phyloP scores from a whole-genome alignment of 2,797 vertebrate genomes.

The Tiaroga cobitis region DNA sequence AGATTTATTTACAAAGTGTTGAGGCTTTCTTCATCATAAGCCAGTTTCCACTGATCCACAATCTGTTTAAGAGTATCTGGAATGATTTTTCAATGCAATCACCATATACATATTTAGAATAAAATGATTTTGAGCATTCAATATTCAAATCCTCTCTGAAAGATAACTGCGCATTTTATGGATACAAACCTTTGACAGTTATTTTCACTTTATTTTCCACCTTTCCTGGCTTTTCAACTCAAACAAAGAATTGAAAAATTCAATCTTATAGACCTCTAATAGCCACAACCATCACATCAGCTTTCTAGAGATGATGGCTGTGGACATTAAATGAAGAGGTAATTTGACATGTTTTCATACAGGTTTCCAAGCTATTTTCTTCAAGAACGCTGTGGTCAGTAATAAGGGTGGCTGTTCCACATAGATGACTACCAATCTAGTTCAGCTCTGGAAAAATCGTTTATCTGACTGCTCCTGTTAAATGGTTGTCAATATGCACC shows the following conservation, averaged over 20 bases:
- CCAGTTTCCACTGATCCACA: background rate
- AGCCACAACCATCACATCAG: constrained; percentile 9
- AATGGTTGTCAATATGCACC: constrained; percentile 30
- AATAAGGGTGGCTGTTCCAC: constrained; percentile 11
- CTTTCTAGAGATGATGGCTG: background rate
- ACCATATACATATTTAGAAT: background rate
- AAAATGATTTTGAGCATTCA: background rate
- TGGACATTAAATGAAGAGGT: constrained; percentile 10
- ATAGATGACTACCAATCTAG: constrained; percentile 20
- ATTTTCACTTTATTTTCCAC: constrained; percentile 3
- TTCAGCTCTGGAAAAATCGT: constrained; percentile 27
- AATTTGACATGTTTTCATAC: constrained; percentile 42
- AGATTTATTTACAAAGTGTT: background rate
- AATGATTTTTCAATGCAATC: background rate
- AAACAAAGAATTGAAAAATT: constrained; percentile 20
- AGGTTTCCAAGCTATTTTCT: constrained; percentile 21
- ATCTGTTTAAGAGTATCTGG: background rate
- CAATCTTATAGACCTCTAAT: constrained; percentile 29
- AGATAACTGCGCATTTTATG: background rate
- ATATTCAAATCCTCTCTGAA: background rate
- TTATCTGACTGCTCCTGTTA: constrained; percentile 32
- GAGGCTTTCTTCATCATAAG: background rate
- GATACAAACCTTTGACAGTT: background rate
- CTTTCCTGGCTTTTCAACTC: background rate
- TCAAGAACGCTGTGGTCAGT: background rate